These are phyloP conservation scores for Agrochola lychnidis DNA, from an alignment of 2,888 invertebrate genomes.

Conservation along the genomic window DNA sequence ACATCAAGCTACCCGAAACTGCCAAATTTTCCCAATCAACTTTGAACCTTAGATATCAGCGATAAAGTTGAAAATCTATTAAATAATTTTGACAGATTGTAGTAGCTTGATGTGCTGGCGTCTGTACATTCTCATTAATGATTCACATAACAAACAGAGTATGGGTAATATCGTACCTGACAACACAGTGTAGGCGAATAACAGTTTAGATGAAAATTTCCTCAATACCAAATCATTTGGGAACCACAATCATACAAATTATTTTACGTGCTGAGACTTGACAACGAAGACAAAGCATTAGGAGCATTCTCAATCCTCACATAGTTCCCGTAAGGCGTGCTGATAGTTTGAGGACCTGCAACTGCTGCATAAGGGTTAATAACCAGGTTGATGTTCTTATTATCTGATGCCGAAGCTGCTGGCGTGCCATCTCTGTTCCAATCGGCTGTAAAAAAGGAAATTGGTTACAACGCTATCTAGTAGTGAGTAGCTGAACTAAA, in stretches of 20 bases:
- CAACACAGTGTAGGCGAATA: no score
- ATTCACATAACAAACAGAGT: not conserved
- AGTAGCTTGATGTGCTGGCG: no score
- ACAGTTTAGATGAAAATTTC: not conserved
- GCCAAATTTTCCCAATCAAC: no score
- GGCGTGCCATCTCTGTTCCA: conserved; percentile 81
- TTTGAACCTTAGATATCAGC: no score
- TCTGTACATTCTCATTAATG: not conserved
- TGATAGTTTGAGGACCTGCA: conserved; percentile 80
- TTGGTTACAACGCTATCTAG: conserved; percentile 68
- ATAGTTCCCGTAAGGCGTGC: conserved; percentile 85
- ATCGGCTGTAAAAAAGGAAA: conserved; percentile 71
- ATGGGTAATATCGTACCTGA: not conserved
- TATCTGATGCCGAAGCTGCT: conserved; percentile 57
- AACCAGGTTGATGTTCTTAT: conserved; percentile 71
- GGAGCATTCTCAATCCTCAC: conserved; percentile 71
- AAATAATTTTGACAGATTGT: no score
- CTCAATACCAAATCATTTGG: not conserved
- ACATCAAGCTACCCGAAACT: no score
- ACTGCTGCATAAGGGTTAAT: conserved; percentile 76
- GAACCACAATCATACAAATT: not conserved
- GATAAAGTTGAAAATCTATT: no score
- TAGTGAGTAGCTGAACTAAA: conserved; percentile 34
- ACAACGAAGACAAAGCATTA: conserved; percentile 35
- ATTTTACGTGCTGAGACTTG: conserved; percentile 36